A percentile compares a stretch with the other conserved stretches of the same genome.
Evolutionary conservation across 2,888 invertebrate species (phyloP).

Genomic region (Aquatica leii): DNA sequence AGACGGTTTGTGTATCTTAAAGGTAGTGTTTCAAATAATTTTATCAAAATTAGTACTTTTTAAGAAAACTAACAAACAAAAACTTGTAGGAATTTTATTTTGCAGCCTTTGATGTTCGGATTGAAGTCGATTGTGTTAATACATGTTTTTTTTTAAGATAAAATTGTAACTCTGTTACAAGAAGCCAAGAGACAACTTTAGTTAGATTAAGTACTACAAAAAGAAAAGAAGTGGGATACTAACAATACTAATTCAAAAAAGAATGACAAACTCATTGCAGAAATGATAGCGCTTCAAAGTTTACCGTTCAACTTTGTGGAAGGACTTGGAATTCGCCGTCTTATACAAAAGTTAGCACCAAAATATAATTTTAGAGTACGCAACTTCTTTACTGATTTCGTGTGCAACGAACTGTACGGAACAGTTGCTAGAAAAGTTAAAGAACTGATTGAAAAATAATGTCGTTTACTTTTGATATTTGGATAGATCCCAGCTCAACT

Average conservation of each 20-base stretch:
- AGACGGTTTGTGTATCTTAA: too few species aligned
- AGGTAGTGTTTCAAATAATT: too few species aligned
- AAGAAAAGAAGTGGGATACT: slow-evolving; percentile 6
- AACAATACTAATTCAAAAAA: background rate
- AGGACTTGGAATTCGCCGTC: background rate
- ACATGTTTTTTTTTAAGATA: background rate
- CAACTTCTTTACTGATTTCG: slow-evolving; percentile 1
- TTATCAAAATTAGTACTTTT: too few species aligned
- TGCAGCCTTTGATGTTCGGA: too few species aligned
- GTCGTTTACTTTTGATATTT: background rate
- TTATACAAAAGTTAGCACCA: background rate
- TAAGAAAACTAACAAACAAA: too few species aligned
- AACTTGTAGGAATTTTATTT: too few species aligned
- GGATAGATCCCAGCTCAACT: too few species aligned
- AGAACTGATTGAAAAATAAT: background rate
- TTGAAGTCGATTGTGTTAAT: too few species aligned
- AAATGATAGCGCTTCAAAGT: slow-evolving; percentile 2
- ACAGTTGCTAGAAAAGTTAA: background rate
- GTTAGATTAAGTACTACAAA: background rate
- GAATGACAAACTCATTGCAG: slow-evolving; percentile 2
- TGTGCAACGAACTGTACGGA: background rate
- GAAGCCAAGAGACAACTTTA: background rate
- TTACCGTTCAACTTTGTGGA: background rate
- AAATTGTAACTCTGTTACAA: background rate
- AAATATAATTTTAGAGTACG: slow-evolving; percentile 1